A percentile compares a stretch with the other conserved stretches of the same genome.
Evolutionary conservation across 2,797 vertebrate species (phyloP).

Genomic region (Spheniscus humboldti): DNA sequence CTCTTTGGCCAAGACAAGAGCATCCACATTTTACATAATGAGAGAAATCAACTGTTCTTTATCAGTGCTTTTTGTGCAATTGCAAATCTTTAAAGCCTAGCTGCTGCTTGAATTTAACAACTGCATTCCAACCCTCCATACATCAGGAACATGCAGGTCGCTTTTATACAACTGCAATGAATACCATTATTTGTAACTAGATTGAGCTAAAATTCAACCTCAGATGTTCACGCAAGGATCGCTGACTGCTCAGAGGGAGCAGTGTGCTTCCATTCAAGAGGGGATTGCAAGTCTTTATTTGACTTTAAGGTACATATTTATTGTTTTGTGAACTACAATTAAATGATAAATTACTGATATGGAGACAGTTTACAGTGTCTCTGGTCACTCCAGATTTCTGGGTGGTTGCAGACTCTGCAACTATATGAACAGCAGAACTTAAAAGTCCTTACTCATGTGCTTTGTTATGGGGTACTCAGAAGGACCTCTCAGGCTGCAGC

Average conservation of each 20-base stretch:
- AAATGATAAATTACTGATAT: not conserved
- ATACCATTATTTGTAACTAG: not conserved
- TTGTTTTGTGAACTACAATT: not conserved
- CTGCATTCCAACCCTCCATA: conserved; percentile 14
- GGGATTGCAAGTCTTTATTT: not conserved
- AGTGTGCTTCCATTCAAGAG: not conserved
- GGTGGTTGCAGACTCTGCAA: not conserved
- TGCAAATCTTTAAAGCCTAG: conserved; percentile 61
- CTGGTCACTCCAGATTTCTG: not conserved
- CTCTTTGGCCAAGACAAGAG: conserved; percentile 44
- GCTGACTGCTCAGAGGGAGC: not conserved
- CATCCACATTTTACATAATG: conserved; percentile 61
- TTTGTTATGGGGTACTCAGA: not conserved
- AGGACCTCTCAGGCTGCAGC: not conserved
- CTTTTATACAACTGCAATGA: conserved; percentile 20
- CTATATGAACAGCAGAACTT: not conserved
- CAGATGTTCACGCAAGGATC: not conserved
- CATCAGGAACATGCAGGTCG: conserved; percentile 16
- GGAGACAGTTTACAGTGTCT: not conserved
- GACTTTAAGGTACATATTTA: not conserved
- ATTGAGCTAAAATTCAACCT: not conserved
- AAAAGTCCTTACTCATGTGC: not conserved
- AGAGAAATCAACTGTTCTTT: conserved; percentile 63
- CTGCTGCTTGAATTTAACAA: conserved; percentile 54
- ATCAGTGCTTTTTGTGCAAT: conserved; percentile 60